Base-by-base conservation (phyloP, 92 coral and sea anemone species). In the Heliopora coerulea region DNA sequence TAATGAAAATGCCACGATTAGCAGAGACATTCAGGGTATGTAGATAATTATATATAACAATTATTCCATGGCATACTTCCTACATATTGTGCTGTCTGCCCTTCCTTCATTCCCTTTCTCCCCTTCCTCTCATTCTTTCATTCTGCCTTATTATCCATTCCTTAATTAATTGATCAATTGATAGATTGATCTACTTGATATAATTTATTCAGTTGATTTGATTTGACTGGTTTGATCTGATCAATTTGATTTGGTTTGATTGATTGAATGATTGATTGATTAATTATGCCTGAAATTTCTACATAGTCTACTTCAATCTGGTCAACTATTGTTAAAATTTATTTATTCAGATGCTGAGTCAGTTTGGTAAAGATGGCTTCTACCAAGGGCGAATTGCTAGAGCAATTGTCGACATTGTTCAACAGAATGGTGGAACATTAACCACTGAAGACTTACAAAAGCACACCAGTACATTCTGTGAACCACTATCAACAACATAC, bases 331-430 rank as follows among this genome's bases (percentile, higher is more conserved):
- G 18, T 64, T 18, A 2, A 31, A 17, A 33, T 5, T 30, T 48
- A 39, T 15, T 54, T 26, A 8, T 9, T 75, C 62, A 95, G 99
- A 88, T 85, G 62, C 74, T 95, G 24, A 90, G 86, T 33, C 67
- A 73, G 20, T 77, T 76, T 54, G 99, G 99, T 1, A 95, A 95
- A 65, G 99, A 86, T 67, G 96, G 91, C 34, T 95, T 95, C 68
- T 95, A 95, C 89, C 85, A 93, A 63, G 97, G 99, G 25, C 81
- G 83, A 6, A 48, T 95, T 32, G 99, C 96, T 35, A 61, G 86
- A 39, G 91, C 96, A 19, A 72, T 95, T 12, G 99, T 86, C 40
- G 89, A 84, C 80, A 87, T 90, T 35, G 88, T 95, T 1, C 86
- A 88, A 18, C 84, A 90, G 18, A 87, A 90, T 73, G 99, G 96